Percentiles rank a stretch among this genome's conserved stretches.
Conservation (phyloP, 2,888 invertebrate species). For the Caenorhabditis sp. region DNA sequence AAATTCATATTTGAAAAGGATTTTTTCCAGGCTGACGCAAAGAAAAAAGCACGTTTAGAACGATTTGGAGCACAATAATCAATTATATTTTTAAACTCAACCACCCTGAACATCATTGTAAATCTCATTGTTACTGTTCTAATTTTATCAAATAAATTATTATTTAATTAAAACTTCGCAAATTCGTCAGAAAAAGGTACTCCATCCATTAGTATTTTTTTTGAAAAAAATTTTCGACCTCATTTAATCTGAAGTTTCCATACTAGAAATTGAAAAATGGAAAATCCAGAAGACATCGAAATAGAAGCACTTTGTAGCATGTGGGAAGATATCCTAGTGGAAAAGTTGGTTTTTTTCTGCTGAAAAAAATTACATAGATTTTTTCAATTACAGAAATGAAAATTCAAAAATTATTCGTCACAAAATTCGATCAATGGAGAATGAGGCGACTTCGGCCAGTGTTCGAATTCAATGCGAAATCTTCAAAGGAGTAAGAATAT, state of each 20-base stretch:
- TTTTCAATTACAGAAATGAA: background rate
- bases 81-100: background rate
- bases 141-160: background rate
- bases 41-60: slow-evolving; percentile 34
- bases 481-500: slow-evolving; percentile 8
- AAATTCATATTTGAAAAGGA: background rate
- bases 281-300: slow-evolving; percentile 14
- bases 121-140: background rate
- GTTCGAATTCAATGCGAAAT: slow-evolving; percentile 13
- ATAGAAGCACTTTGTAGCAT: slow-evolving; percentile 31
- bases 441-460: slow-evolving; percentile 24
- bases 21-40: slow-evolving; percentile 16
- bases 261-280: slow-evolving; percentile 11
- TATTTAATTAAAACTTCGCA: too few relatives aligned
- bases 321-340: slow-evolving; percentile 20
- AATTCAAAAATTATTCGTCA: slow-evolving; percentile 3
- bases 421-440: slow-evolving; percentile 26
- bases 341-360: background rate
- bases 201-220: background rate
- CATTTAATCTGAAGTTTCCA: too few relatives aligned
- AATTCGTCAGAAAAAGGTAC: background rate
- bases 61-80: slow-evolving; percentile 12
- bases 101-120: background rate
- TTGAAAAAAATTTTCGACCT: too few relatives aligned
- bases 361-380: slow-evolving; percentile 1